Evolutionary conservation across 2,797 vertebrate genomes (phyloP), one percentile per base, ranked within the genome.

Genomic region (Orestias chungarensis): DNA sequence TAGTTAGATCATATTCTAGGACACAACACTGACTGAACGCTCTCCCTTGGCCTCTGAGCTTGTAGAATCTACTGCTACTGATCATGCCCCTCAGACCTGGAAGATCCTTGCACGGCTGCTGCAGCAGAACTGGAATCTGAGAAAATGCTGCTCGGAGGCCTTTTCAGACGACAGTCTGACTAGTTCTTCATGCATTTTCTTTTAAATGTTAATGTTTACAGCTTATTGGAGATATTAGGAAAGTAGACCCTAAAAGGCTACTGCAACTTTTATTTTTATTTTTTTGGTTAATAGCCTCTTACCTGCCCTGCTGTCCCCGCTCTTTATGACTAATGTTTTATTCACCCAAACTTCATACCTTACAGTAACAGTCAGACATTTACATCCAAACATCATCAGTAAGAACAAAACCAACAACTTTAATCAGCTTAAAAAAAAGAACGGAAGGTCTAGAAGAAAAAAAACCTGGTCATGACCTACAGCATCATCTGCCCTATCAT

Each of bases 401-500:
- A 20, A 33, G 55, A 59, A 35, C n/a, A n/a, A n/a, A n/a, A n/a
- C n/a, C n/a, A n/a, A n/a, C n/a, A n/a, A n/a, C n/a, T n/a, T n/a
- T n/a, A n/a, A n/a, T n/a, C n/a, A n/a, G n/a, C n/a, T n/a, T n/a
- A n/a, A n/a, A 64, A 38, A 5, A 18, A n/a, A 40, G 6, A 40
- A 7, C 12, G 15, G 25, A 25, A n/a, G 25, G 35, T 27, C 25
- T 42, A 4, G 8, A 42, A 0, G 15, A 62, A 17, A 11, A 11
- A 7, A 50, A 3, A 15, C 40, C 59, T 99, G 80, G 98, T 97
- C 66, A 99, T 99, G 98, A 98, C 98, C 44, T 99, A 99, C 94
- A 99, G 98, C 93, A 99, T 99, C 94, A 99, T 96, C 75, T 99
- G 98, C 82, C 98, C 98, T 47, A 99, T 99, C 89, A 99, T 99